Percentiles rank a stretch among this genome's conserved stretches.
Conservation (phyloP, 2,888 invertebrate species). For the Tipula vernalis region DNA sequence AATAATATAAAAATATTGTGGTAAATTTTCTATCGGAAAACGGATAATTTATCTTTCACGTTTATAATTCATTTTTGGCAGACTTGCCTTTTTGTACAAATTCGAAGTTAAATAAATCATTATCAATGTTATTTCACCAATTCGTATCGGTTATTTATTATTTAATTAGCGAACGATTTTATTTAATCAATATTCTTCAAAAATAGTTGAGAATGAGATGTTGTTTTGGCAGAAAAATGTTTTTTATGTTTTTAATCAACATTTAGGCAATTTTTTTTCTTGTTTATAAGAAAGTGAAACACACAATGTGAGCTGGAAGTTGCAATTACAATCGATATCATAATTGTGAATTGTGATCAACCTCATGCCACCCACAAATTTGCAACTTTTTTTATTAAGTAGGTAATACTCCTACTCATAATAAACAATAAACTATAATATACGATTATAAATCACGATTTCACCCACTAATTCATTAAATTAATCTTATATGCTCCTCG, state of each 20-base stretch:
- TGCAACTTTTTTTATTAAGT: not conserved
- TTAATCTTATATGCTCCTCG: not conserved
- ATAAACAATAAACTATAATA: not conserved
- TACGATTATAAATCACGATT: not conserved
- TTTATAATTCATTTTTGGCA: not conserved
- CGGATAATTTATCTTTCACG: not conserved
- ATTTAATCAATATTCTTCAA: not conserved
- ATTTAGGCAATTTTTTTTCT: not conserved
- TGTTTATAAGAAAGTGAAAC: not conserved
- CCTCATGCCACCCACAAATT: not conserved
- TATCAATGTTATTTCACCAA: not conserved
- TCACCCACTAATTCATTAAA: not conserved
- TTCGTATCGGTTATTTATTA: not conserved
- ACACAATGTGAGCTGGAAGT: not conserved
- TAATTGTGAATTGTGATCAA: not conserved
- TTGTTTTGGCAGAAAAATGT: not conserved
- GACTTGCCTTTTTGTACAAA: not conserved
- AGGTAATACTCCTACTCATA: not conserved
- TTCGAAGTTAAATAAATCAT: not conserved
- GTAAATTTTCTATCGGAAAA: not conserved
- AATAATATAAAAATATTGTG: not conserved
- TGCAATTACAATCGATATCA: not conserved
- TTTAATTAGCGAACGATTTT: not conserved
- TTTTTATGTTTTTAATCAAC: not conserved
- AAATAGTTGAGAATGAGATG: not conserved